phyloP scores from a whole-genome alignment of 2,888 invertebrate genomes.

The Parascotia fuliginaria region DNA sequence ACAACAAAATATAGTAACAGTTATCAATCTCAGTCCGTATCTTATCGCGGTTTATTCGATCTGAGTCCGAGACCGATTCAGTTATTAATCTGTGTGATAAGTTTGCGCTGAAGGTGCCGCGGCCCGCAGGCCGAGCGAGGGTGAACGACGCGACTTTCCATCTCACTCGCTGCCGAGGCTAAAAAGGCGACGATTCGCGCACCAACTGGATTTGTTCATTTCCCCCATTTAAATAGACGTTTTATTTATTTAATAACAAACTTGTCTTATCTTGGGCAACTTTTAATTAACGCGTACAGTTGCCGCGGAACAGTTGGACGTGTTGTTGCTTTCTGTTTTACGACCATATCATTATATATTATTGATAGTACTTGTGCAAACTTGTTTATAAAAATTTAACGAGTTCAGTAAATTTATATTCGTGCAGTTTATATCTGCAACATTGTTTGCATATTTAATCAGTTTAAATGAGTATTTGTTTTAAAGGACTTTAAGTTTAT shows the following conservation, averaged over 20 bases:
- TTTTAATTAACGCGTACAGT: slow-evolving; percentile 64
- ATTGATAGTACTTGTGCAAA: slow-evolving; percentile 17
- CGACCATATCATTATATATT: slow-evolving; percentile 16
- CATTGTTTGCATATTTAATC: slow-evolving; percentile 32
- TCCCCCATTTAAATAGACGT: slow-evolving; percentile 52
- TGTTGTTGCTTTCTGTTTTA: slow-evolving; percentile 16
- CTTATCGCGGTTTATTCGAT: slow-evolving; percentile 19
- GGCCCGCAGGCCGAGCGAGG: slow-evolving; percentile 19
- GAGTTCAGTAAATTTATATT: slow-evolving; percentile 15
- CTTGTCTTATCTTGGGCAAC: slow-evolving; percentile 56
- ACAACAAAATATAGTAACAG: not conserved
- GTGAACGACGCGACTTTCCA: slow-evolving; percentile 31
- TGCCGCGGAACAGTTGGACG: slow-evolving; percentile 17
- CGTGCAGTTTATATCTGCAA: slow-evolving; percentile 28
- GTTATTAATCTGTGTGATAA: slow-evolving; percentile 62
- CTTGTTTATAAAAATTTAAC: slow-evolving; percentile 16
- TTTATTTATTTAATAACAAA: slow-evolving; percentile 68
- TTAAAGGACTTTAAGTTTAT: slow-evolving; percentile 12
- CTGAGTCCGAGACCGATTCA: slow-evolving; percentile 36
- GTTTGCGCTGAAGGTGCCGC: slow-evolving; percentile 40
- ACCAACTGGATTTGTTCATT: slow-evolving; percentile 46
- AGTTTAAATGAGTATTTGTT: slow-evolving; percentile 17
- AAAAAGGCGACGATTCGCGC: slow-evolving; percentile 45
- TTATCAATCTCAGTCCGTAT: slow-evolving; percentile 1
- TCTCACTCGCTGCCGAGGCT: slow-evolving; percentile 26